Base-by-base conservation (phyloP, 2,113 vertebrate genomes). In the Chinchilla lanigera region DNA sequence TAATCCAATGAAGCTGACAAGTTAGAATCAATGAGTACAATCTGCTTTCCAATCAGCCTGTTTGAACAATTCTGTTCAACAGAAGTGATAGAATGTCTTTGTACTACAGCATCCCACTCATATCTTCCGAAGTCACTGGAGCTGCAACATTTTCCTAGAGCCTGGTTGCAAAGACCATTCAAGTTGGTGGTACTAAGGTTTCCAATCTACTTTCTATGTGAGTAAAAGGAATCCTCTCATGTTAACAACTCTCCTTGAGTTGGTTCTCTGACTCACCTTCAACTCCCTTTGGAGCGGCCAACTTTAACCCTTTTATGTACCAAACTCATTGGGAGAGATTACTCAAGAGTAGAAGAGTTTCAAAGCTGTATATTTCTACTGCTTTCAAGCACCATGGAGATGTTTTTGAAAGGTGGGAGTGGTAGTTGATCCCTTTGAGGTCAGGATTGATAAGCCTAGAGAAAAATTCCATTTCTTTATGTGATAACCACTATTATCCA, bases 281-380 rank as follows among this genome's bases (percentile, higher is more conserved):
- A 80, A 44, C 52, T 85, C 5, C 16, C 20, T 20, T 26, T 67
- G 13, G 50, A 61, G 35, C 80, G 20, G 60, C 33, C 80, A 94
- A 19, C 38, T 84, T 73, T 90, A 94, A 87, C 86, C 92, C 17
- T 58, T 93, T 60, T 96, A 61, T 65, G 54, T 50, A 47, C 30
- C 61, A 50, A 92, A 84, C 41, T 90, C 41, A 61, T 58, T 90
- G 82, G 16, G 63, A 87, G 95, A 97, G 33, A 81, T 69, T 93
- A 10, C 17, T 67, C 30, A 44, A 71, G 73, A 44, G 30, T 47
- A 73, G 41, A 88, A 67, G 63, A 65, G 61, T 26, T 87, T 82
- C 5, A 86, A 58, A 91, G 69, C 54, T n/a, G 2, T 58, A 58
- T 93, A 24, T 95, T n/a, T 16, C 41, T 71, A 17, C 16, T n/a